These are phyloP conservation scores for Hippopotamyrus pictus DNA, from an alignment of 2,797 vertebrate species.

Conservation along the genomic window DNA sequence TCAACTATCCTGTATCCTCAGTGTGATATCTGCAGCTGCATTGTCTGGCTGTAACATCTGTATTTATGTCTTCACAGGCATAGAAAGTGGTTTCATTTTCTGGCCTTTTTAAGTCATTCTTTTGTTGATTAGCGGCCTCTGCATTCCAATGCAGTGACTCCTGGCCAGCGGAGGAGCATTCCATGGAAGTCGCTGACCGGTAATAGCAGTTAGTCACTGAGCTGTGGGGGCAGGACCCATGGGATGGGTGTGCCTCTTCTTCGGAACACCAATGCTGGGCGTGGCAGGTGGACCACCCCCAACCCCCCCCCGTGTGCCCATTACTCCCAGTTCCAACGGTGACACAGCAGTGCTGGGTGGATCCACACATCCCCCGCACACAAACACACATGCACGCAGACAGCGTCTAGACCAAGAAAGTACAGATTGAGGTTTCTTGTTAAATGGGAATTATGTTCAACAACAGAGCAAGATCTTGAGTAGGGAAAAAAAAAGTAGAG, in stretches of 20 bases:
- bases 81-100: conserved; percentile 37
- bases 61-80: neutral
- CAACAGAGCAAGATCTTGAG: neutral
- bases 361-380: neutral
- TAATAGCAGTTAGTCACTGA: conserved; percentile 52
- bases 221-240: neutral
- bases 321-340: conserved; percentile 9
- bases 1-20: neutral
- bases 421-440: neutral
- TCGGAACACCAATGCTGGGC: conserved; percentile 3
- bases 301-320: conserved; percentile 24
- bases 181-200: conserved; percentile 63
- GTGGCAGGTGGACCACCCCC: neutral
- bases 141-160: conserved; percentile 67
- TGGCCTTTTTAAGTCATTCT: conserved; percentile 66
- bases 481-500: neutral
- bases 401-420: neutral
- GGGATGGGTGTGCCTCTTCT: neutral
- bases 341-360: conserved; percentile 15
- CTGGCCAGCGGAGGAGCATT: conserved; percentile 59
- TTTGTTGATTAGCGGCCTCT: conserved; percentile 49
- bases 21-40: neutral
- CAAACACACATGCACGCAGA: neutral
- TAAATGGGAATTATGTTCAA: neutral
- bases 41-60: neutral